These are phyloP conservation scores for Tragelaphus eurycerus DNA, from an alignment of 2,797 vertebrate genomes.

Conservation along the genomic window DNA sequence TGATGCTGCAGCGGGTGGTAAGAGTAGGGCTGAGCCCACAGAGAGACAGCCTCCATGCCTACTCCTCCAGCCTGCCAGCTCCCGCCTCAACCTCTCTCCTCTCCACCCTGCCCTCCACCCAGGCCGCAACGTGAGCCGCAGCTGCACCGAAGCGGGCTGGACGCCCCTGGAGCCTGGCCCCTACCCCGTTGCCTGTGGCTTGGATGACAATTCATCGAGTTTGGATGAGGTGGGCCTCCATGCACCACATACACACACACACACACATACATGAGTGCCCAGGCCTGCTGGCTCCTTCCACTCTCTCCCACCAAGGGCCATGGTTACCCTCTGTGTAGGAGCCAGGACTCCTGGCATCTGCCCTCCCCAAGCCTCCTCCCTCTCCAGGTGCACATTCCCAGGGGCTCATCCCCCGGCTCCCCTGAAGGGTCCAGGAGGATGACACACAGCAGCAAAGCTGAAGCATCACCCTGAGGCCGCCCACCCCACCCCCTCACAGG, in stretches of 20 bases:
- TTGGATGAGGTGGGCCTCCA: slow-evolving; percentile 80
- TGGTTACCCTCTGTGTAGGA: not conserved
- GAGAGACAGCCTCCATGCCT: not conserved
- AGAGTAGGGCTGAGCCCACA: not conserved
- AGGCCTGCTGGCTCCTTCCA: not conserved
- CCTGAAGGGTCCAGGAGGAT: not conserved
- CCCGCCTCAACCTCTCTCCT: not conserved
- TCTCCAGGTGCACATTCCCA: not conserved
- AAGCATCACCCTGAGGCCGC: not conserved
- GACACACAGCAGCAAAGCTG: not conserved
- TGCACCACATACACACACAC: not conserved
- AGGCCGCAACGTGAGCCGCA: slow-evolving; percentile 95
- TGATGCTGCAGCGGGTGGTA: fast-evolving
- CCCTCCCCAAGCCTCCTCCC: not conserved
- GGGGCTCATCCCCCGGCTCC: too few species aligned
- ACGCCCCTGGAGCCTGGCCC: slow-evolving; percentile 87
- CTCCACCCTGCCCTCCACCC: not conserved
- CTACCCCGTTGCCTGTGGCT: slow-evolving; percentile 89
- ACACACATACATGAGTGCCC: too few species aligned
- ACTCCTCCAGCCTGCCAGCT: not conserved
- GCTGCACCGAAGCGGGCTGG: slow-evolving; percentile 92
- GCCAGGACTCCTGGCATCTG: not conserved
- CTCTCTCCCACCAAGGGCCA: not conserved
- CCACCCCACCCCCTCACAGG: not conserved
- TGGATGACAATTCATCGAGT: slow-evolving; percentile 84